These are phyloP conservation scores for Parazoanthus darwini DNA, from an alignment of 92 coral and sea anemone species.

Conservation along the genomic window DNA sequence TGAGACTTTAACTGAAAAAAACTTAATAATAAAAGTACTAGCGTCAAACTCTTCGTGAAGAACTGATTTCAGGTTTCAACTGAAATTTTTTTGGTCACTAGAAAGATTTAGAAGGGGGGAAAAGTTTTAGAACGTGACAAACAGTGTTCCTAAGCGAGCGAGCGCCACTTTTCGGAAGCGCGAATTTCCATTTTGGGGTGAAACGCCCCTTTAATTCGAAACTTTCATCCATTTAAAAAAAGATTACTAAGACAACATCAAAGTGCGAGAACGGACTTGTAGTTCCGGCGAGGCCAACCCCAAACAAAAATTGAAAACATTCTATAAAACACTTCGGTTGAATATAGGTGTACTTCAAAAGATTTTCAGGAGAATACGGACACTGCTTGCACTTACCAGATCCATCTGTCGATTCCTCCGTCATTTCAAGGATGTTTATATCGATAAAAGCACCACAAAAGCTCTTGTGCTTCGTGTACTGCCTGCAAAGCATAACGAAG, in stretches of 20 bases:
- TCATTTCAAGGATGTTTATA: conserved; percentile 70
- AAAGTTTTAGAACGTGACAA: too few species aligned
- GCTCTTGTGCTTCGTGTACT: conserved; percentile 90
- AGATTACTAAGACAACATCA: background rate
- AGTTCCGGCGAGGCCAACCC: background rate
- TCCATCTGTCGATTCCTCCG: conserved; percentile 97
- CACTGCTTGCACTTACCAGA: conserved; percentile 62
- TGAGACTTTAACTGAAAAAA: background rate
- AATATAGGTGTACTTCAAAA: background rate
- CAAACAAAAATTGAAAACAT: background rate
- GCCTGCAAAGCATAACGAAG: conserved; percentile 50
- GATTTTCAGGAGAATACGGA: background rate
- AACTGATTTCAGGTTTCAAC: too few species aligned
- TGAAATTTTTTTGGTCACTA: too few species aligned
- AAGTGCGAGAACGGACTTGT: background rate
- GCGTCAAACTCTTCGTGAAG: background rate
- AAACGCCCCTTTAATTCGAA: too few species aligned
- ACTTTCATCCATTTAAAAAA: too few species aligned
- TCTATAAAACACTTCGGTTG: background rate
- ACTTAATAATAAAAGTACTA: background rate
- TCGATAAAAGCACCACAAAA: conserved; percentile 84
- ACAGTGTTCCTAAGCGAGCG: too few species aligned
- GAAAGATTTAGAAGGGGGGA: too few species aligned
- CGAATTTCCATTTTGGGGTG: too few species aligned
- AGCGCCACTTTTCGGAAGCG: too few species aligned